Evolutionary conservation across 2,113 vertebrate species (phyloP).

Genomic region (Prunella himalayana): DNA sequence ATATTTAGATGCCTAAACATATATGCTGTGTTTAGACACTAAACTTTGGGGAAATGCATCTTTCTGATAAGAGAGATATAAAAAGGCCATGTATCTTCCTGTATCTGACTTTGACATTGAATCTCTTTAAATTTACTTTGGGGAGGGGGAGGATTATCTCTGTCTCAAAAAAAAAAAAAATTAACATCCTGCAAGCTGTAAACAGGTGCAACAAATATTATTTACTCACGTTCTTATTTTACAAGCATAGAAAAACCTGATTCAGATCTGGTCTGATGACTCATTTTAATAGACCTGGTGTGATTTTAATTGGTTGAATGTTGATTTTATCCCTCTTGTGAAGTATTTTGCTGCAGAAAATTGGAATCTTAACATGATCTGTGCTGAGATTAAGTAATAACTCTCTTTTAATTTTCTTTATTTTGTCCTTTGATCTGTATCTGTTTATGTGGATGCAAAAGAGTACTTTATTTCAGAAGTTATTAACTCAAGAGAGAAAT

Average conservation of each 20-base stretch:
- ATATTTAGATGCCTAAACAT: background rate
- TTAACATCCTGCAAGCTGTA: background rate
- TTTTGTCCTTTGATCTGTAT: background rate
- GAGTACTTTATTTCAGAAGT: background rate
- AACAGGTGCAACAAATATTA: background rate
- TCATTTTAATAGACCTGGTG: background rate
- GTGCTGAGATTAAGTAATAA: background rate
- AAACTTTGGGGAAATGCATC: background rate
- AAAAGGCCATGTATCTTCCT: background rate
- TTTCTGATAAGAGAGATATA: background rate
- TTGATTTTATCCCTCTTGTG: background rate
- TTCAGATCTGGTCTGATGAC: background rate
- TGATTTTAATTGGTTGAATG: background rate
- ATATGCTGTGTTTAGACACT: background rate
- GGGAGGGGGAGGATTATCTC: background rate
- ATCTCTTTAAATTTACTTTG: background rate
- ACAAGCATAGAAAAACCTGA: background rate
- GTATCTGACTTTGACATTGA: background rate
- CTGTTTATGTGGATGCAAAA: background rate
- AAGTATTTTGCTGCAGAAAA: background rate
- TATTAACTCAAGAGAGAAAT: background rate
- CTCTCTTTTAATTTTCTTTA: background rate
- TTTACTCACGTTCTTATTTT: background rate
- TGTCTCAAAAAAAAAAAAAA: background rate
- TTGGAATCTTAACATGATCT: background rate